Evolutionary conservation across 2,888 invertebrate species (phyloP), one percentile per base, ranked within the genome.

Genomic region (Zeuzera pyrina): DNA sequence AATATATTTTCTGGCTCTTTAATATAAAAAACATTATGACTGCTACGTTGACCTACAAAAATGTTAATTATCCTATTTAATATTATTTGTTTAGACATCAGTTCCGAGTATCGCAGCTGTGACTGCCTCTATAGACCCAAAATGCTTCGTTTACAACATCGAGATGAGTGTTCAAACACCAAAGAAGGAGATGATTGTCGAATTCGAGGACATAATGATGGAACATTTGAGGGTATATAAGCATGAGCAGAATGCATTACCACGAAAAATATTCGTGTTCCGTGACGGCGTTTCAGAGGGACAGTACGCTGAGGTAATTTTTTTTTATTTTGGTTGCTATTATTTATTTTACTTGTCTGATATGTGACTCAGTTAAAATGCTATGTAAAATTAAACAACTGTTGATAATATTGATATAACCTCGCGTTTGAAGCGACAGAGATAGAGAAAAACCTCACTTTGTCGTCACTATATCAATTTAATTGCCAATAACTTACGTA

Each of bases 251-350:
- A 58, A 57, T 0, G 2, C 30, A 0, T 68, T 86, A 35, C 93
- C 93, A 0, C 56, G 59, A 27, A 86, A 85, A 43, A 89, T 95
- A 30, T 86, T 92, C 27, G 91, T 93, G 35, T 92, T 90, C 65
- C 87, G 95, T 1, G 95, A 95, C 57, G 95, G 95, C 0, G 95
- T 95, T 0, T 91, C 93, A 0, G 94, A 95, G 52, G 94, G 94
- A 0, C 93, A 95, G 47, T 94, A 95, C 56, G 71, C 84, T 2
- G 77, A 86, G 60, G 88, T 89, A 48, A 47, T 51, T 34, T 33
- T 12, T 8, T 12, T 30, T 12, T 30, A 14, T 11, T 7, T 23
- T 21, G 12, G 5, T 11, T 30, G 6, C 6, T 12, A 10, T n/a
- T 3, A 4, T 30, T 11, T 23, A 3, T 11, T 30, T 3, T 23